Evolutionary conservation across 2,888 invertebrate species (phyloP).

Genomic region (Agrotis exclamationis): DNA sequence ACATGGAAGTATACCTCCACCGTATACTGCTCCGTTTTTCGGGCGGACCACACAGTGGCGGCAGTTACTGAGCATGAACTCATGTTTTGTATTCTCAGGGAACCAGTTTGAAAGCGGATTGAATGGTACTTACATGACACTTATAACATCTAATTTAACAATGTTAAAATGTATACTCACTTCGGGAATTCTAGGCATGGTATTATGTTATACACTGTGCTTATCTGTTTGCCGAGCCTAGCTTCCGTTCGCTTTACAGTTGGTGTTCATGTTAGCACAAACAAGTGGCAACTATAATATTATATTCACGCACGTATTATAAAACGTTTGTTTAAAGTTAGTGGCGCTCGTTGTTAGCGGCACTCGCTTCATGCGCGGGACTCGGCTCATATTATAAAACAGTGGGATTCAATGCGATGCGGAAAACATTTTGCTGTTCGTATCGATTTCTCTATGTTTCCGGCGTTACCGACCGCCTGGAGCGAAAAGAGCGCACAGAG

Average conservation of each 20-base stretch:
- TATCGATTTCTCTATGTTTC: conserved; percentile 58
- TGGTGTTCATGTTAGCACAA: conserved; percentile 1
- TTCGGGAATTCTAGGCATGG: no score
- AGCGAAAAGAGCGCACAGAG: conserved; percentile 33
- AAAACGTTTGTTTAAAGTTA: conserved; percentile 1
- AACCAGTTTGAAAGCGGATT: no score
- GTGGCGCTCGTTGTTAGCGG: conserved; percentile 18
- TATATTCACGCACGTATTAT: conserved; percentile 13
- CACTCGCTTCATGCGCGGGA: background rate
- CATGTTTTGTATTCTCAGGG: no score
- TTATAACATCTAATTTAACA: no score
- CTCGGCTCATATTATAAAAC: conserved; percentile 41
- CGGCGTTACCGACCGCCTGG: conserved; percentile 36
- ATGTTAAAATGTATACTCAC: no score
- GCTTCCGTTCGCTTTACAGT: conserved; percentile 10
- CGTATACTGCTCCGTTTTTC: no score
- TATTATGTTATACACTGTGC: background rate
- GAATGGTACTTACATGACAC: no score
- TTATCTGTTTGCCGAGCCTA: conserved; percentile 1
- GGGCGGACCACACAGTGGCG: no score
- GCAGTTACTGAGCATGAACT: no score
- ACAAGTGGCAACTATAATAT: background rate
- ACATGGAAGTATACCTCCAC: no score
- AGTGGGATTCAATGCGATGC: conserved; percentile 40
- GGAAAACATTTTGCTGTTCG: conserved; percentile 51